Base-by-base conservation (phyloP, 2,113 vertebrate genomes). In the Melanocharis versteri region DNA sequence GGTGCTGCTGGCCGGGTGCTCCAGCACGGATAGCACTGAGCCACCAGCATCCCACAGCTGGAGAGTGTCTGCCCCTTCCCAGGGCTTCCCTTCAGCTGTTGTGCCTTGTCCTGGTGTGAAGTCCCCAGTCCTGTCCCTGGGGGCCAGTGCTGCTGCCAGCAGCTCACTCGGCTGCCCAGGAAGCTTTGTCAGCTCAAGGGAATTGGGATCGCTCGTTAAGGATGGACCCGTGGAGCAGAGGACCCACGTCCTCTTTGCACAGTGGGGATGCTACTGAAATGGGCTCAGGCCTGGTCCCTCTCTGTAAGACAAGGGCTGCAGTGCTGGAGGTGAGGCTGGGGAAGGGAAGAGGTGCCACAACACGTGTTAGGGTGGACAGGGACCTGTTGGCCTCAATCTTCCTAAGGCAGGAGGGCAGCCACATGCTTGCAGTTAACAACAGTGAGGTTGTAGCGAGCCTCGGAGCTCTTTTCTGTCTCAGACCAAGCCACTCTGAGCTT, bases 1-100 rank as follows among this genome's bases (percentile, higher is more conserved):
- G 26, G n/a, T 53, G 60, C 75, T 70, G 69, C 73, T n/a, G 62
- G 5, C 5, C 30, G 79, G 47, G 21, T 33, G 54, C 68, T 61
- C 42, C 64, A 28, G 45, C 3, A 1, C 3, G 8, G 33, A 13
- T 7, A 24, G 61, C 89, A 19, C 40, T 2, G 1, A 78, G 47
- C 27, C 3, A 6, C 7, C 61, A 27, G 47, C 0, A 0, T 45
- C n/a, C 65, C 31, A 15, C 0, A 3, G 61, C 23, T 3, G 1
- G 58, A 30, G 30, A 0, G 0, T 10, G 8, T 24, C 65, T 40
- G 60, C 44, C 53, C 42, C 68, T 71, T 39, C 53, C 61, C 35
- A n/a, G 54, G 54, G 44, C 65, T 70, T 44, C n/a, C n/a, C n/a
- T n/a, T n/a, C 2, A 1, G 83, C 48, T 70, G 12, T 21, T 61